Evolutionary conservation across 1,140 invertebrate species (phyloP), one percentile per base, ranked within the genome.

Genomic region (Alviniconcha marisindica): DNA sequence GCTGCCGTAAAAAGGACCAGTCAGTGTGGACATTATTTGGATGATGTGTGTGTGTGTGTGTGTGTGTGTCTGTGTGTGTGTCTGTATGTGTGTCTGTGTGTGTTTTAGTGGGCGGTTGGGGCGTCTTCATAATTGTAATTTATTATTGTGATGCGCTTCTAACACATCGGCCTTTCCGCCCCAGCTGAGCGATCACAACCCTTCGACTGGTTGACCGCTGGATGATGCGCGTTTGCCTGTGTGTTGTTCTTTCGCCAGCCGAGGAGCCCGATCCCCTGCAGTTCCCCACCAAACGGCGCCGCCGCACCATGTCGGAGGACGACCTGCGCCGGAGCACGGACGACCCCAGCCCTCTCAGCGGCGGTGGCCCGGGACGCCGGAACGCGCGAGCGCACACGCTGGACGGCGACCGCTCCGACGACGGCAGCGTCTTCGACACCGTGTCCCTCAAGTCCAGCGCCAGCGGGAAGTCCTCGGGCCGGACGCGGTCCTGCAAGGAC

Each of bases 201-300:
- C n/a, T n/a, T n/a, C n/a, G n/a, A n/a, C n/a, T n/a, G n/a, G n/a
- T n/a, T n/a, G n/a, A n/a, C n/a, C n/a, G n/a, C n/a, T n/a, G n/a
- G n/a, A n/a, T n/a, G n/a, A n/a, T n/a, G n/a, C n/a, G n/a, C n/a
- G n/a, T 48, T 48, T 48, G 44, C 18, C 56, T n/a, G 10, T 60
- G 56, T 60, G 10, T 60, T 28, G 3, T 24, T 60, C 48, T 36
- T 1, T n/a, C 85, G 81, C 15, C 87, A 91, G 91, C 88, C 24
- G 89, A 91, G 78, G 96, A 97, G 93, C 95, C 95, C 5, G 97
- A 97, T 93, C 96, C 96, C 18, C 54, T 91, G 15, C 81, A 97
- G 24, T 93, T 96, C 83, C 95, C 97, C 28, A 95, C 96, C 12
- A 97, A 96, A 91, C 91, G 93, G 78, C 94, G 96, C 87, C 95